Evolutionary conservation across 1,140 invertebrate species (phyloP).

Genomic region (Solenopsis invicta): DNA sequence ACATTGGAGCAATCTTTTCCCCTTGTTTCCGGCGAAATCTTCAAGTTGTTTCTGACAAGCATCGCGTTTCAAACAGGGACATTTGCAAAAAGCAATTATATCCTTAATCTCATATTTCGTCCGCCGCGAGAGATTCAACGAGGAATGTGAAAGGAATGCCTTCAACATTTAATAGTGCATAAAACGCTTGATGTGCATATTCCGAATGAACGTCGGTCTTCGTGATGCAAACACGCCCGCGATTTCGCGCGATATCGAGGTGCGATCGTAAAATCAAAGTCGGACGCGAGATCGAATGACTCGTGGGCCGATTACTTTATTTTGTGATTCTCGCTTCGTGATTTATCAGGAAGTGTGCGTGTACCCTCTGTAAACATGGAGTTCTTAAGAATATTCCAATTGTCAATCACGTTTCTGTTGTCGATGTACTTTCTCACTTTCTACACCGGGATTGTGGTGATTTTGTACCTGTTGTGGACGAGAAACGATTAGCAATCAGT

Average conservation of each 20-base stretch:
- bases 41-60: not conserved
- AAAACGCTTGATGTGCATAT: constrained; percentile 32
- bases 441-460: constrained; percentile 76
- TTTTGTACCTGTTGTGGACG: constrained; percentile 81
- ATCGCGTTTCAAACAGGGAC: constrained; percentile 12
- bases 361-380: constrained; percentile 75
- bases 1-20: not conserved
- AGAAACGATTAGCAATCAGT: not conserved
- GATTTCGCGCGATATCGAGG: constrained; percentile 45
- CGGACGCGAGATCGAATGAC: constrained; percentile 50
- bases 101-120: constrained; percentile 15
- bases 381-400: constrained; percentile 77
- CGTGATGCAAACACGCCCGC: not conserved
- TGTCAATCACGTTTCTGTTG: constrained; percentile 79
- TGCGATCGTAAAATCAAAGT: constrained; percentile 17
- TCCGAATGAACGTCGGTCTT: constrained; percentile 11
- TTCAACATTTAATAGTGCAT: constrained; percentile 42
- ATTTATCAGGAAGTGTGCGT: not conserved
- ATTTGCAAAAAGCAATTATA: constrained; percentile 7
- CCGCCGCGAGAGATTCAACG: constrained; percentile 5
- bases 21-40: not conserved
- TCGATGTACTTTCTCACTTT: constrained; percentile 83
- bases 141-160: constrained; percentile 24
- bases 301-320: constrained; percentile 4
- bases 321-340: constrained; percentile 3